phyloP scores from a whole-genome alignment of 2,888 invertebrate species.

The Conomelus anceps region DNA sequence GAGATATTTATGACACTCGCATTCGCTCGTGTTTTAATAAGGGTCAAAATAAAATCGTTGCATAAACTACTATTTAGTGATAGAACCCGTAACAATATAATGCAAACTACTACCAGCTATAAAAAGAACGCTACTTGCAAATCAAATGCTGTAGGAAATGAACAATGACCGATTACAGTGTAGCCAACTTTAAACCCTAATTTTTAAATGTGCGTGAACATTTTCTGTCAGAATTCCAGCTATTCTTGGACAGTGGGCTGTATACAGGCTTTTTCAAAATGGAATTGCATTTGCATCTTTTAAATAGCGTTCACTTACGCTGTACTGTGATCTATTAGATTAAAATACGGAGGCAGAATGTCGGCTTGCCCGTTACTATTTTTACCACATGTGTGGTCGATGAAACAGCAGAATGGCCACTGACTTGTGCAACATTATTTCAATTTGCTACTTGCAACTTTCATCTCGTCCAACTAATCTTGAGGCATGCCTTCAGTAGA shows the following conservation, averaged over 20 bases:
- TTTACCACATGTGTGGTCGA: background rate
- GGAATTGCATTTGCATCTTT: background rate
- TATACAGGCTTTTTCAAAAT: background rate
- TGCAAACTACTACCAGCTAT: no score
- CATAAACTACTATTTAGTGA: no score
- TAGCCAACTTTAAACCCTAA: background rate
- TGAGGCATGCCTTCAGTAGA: background rate
- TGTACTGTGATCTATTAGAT: background rate
- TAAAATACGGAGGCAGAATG: no score
- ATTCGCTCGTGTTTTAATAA: no score
- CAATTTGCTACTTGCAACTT: background rate
- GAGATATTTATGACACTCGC: no score
- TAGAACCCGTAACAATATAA: no score
- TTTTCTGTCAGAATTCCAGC: background rate
- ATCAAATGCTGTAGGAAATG: no score
- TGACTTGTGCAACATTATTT: background rate
- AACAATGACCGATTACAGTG: no score
- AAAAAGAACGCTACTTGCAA: no score
- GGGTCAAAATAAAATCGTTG: no score
- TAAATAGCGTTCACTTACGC: background rate
- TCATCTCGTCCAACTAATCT: background rate
- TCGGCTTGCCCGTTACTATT: background rate
- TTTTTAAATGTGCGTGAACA: background rate
- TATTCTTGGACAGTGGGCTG: no score
- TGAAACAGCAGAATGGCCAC: background rate